Base-by-base conservation (phyloP, 1,140 invertebrate genomes). In the Drosophila orosa region DNA sequence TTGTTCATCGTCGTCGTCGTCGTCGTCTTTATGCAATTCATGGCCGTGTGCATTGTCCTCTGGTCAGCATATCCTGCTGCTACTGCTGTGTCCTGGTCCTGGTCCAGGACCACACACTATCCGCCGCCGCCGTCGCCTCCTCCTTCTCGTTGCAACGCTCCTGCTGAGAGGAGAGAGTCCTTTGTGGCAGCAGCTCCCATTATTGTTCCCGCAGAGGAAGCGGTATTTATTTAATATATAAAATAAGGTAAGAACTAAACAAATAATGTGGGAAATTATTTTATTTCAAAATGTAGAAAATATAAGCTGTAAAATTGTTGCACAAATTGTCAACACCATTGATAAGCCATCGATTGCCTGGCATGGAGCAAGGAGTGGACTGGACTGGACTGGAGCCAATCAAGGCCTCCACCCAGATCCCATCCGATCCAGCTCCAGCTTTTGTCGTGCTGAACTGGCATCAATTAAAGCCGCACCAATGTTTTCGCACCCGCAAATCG, bases 401-500 rank as follows among this genome's bases (percentile, higher is more conserved):
- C 60, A 59, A 27, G 22, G 25, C 55, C 17, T 27, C 31, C 59
- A 25, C 57, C n/a, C 42, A 24, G 29, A n/a, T 25, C 15, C 19
- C 22, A 54, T 40, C 57, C 47, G 29, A 47, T 35, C 29, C 60
- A 35, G 31, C 19, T 54, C 47, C 17, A 9, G 22, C 10, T 25
- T 40, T 50, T 85, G 76, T 89, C 83, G 83, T 87, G 84, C 84
- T 62, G 62, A 56, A 58, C 72, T 60, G 68, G 80, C 84, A 87
- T 87, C 84, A 87, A 87, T 87, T 87, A 89, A 91, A 79, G 75
- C 85, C 78, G 84, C 89, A 91, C 84, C 90, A 85, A 91, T 91
- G 90, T 91, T 91, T 91, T 91, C 90, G 84, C 90, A 91, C 87
- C 87, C 89, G 81, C 84, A 90, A 90, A 85, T 90, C 85, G 85